Evolutionary conservation across 2,797 vertebrate species (phyloP).

Genomic region (Sebastes itinus): DNA sequence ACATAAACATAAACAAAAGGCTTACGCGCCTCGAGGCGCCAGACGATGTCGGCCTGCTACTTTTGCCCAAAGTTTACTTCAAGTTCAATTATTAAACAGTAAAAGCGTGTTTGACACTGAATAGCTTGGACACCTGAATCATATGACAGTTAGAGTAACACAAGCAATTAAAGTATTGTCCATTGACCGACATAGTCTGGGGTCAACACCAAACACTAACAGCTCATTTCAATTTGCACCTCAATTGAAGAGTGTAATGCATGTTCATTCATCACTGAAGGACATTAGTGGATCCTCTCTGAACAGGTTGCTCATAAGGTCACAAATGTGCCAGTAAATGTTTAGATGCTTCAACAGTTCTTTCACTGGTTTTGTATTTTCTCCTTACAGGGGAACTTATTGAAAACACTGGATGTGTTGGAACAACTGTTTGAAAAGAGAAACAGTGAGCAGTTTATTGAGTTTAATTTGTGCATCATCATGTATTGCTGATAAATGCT

Average conservation of each 20-base stretch:
- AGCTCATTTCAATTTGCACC: constrained; percentile 52
- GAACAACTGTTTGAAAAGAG: neutral
- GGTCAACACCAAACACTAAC: constrained; percentile 16
- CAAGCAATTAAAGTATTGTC: constrained; percentile 57
- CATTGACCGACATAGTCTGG: constrained; percentile 44
- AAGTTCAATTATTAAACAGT: constrained; percentile 15
- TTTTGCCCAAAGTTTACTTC: constrained; percentile 12
- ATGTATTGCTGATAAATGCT: too few relatives aligned
- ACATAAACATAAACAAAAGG: constrained; percentile 25
- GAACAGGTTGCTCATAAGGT: neutral
- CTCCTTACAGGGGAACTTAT: neutral
- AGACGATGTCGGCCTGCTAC: neutral
- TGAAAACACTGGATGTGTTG: neutral
- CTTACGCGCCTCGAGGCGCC: neutral
- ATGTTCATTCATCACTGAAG: constrained; percentile 39
- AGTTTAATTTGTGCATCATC: too few relatives aligned
- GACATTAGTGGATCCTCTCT: constrained; percentile 25
- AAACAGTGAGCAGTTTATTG: neutral
- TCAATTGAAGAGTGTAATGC: constrained; percentile 25
- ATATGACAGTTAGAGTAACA: neutral
- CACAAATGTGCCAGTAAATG: neutral
- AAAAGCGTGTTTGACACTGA: neutral
- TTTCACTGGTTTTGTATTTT: neutral
- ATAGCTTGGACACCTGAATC: constrained; percentile 27
- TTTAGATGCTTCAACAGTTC: neutral